Evolutionary conservation across 2,797 vertebrate genomes (phyloP).

Genomic region (Pangasius larnaudii): DNA sequence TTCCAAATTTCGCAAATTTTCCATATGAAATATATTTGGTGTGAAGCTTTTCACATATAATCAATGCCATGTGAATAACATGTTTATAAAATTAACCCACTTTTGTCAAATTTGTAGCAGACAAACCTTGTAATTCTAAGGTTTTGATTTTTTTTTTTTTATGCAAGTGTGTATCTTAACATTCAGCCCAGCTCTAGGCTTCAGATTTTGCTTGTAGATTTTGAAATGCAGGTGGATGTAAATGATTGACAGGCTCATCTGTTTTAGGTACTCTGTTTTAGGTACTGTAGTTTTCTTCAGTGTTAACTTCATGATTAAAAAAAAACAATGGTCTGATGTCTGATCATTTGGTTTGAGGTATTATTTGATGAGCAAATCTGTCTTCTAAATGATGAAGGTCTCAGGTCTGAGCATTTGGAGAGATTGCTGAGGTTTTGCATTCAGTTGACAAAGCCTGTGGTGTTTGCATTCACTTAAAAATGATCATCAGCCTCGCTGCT

Average conservation of each 20-base stretch:
- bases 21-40: not conserved
- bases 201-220: not conserved
- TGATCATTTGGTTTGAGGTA: not conserved
- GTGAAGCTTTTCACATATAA: not conserved
- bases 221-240: not conserved
- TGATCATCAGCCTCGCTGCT: not conserved
- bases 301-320: not conserved
- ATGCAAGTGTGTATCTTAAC: not conserved
- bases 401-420: not conserved
- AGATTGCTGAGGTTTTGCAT: not conserved
- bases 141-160: constrained; percentile 1
- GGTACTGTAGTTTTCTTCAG: not conserved
- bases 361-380: not conserved
- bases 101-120: not conserved
- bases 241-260: not conserved
- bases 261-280: not conserved
- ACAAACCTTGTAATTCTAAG: not conserved
- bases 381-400: not conserved
- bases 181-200: not conserved
- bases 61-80: not conserved
- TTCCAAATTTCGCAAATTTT: not conserved
- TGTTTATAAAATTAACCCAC: not conserved
- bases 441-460: not conserved
- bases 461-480: not conserved
- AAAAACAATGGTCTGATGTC: not conserved